These are phyloP conservation scores for Pipistrellus pygmaeus DNA, from an alignment of 2,797 vertebrate species.

Conservation along the genomic window DNA sequence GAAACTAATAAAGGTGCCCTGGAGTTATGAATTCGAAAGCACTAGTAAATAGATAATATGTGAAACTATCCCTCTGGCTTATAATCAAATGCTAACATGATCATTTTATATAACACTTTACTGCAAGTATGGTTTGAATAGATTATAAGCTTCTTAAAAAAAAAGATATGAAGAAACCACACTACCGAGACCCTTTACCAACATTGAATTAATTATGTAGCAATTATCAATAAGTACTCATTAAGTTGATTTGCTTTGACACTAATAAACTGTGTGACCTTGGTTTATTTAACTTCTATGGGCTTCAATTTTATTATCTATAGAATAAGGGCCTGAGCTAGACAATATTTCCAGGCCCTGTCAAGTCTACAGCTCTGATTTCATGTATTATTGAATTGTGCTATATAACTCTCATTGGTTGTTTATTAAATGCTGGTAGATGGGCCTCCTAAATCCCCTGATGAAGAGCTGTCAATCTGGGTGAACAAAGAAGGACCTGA, in stretches of 20 bases:
- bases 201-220: not conserved
- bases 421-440: slow-evolving; percentile 42
- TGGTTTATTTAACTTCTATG: not conserved
- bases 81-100: not conserved
- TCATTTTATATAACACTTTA: not conserved
- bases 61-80: slow-evolving; percentile 4
- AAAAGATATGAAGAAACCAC: not conserved
- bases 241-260: not conserved
- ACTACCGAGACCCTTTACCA: not conserved
- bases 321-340: not conserved
- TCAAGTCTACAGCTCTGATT: not conserved
- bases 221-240: not conserved
- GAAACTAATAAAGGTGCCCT: not conserved
- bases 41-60: not conserved
- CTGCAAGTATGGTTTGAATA: not conserved
- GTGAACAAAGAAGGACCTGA: not conserved
- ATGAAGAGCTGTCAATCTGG: slow-evolving; percentile 7
- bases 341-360: not conserved
- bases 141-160: not conserved
- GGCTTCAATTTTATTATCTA: not conserved
- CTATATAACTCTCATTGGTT: not conserved
- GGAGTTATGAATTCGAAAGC: not conserved
- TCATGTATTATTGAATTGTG: not conserved
- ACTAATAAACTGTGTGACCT: not conserved
- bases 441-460: not conserved